Base-by-base conservation (phyloP, 2,113 vertebrate genomes). In the Oreochromis aureus region DNA sequence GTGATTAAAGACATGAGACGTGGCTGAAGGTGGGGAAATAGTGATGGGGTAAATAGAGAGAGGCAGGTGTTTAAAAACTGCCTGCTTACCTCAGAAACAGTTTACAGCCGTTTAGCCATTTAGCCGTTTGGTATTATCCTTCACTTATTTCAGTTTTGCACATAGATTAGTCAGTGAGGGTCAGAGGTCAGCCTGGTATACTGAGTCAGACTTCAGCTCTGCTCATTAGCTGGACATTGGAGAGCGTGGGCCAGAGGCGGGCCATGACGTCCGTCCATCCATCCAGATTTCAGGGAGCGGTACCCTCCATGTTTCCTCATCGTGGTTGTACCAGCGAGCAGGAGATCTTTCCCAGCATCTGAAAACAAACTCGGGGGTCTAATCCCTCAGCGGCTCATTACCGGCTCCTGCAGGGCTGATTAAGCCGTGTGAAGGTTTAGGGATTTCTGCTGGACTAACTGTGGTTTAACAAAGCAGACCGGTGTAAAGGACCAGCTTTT, bases 381-480 rank as follows among this genome's bases (percentile, higher is more conserved):
- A 94, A 95, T 97, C 96, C 96, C 96, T 93, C 41, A 86, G 81
- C 85, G 87, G 94, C 95, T 97, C 94, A 91, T 97, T 95, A 96
- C 93, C 89, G 90, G 79, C 89, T 93, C 93, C 85, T 93, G 91
- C 93, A 73, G 61, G 46, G 91, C 83, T 89, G 94, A 95, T 94
- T 78, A 78, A 81, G 86, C 53, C 34, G 2, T 89, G 87, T 86
- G 84, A 91, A 90, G 95, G 92, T 91, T 91, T 93, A 92, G 89
- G 93, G 94, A 91, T 95, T 95, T 94, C 92, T 82, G 92, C 90
- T 41, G 73, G 73, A 78, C 73, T 34, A 78, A 78, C 73, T 5
- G 10, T 58, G 85, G 30, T 83, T 89, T 86, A 84, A 89, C 51
- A 48, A 48, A 76, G 71, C 71, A 76, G 73, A 78, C 73, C 53